Conservation (phyloP, 2,113 vertebrate species). For the Sapajus apella region DNA sequence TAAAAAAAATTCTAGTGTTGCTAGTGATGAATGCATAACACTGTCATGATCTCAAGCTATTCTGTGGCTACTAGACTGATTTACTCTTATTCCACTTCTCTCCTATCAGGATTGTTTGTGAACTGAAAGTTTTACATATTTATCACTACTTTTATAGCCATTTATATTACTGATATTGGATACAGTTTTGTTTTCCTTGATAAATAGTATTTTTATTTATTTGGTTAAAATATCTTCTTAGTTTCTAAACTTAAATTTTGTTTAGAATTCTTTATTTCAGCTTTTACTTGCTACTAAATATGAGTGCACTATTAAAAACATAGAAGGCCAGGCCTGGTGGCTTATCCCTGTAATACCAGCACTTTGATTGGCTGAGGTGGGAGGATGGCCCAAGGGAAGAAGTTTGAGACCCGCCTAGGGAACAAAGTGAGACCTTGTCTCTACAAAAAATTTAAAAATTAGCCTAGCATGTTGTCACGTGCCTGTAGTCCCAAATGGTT, state of each 20-base stretch:
- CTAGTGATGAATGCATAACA: neutral
- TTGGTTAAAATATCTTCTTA: neutral
- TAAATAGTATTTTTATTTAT: neutral
- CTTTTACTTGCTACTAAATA: neutral
- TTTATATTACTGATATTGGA: neutral
- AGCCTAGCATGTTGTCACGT: too few species aligned
- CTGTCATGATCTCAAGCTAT: neutral
- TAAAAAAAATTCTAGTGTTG: neutral
- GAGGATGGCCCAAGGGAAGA: too few species aligned
- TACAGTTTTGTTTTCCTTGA: neutral
- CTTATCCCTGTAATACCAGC: neutral
- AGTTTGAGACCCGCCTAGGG: too few species aligned
- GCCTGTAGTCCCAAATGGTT: too few species aligned
- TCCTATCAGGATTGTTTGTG: neutral
- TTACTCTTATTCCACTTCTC: neutral
- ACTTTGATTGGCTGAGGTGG: too few species aligned
- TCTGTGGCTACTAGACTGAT: neutral
- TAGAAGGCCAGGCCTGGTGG: neutral
- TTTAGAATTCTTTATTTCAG: neutral
- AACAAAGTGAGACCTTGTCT: too few species aligned
- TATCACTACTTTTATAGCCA: neutral
- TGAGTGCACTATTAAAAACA: neutral
- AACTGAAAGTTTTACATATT: slow-evolving; percentile 22
- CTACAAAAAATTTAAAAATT: too few species aligned
- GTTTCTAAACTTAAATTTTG: slow-evolving; percentile 27